Percentiles rank a stretch among this genome's conserved stretches.
Conservation (phyloP, 2,113 vertebrate species). For the Gulo gulo region DNA sequence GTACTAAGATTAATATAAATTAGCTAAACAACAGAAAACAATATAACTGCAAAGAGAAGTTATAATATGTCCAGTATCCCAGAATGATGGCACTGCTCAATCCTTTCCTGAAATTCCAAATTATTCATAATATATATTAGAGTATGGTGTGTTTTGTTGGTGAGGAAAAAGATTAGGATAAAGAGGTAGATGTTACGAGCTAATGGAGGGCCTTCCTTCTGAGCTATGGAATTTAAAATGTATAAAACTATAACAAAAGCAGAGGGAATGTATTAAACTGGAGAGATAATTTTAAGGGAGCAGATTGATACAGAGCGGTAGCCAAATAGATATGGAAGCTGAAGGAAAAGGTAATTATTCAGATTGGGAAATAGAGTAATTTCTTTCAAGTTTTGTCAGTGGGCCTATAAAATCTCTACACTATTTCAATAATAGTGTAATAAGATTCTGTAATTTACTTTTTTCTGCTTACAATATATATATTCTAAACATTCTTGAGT, state of each 20-base stretch:
- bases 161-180: neutral
- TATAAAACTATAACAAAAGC: neutral
- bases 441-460: neutral
- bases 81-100: rapidly evolving
- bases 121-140: neutral
- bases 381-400: neutral
- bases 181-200: neutral
- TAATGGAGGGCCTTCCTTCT: neutral
- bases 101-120: neutral
- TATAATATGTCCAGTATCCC: neutral
- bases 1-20: neutral
- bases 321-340: neutral
- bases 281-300: neutral
- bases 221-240: neutral
- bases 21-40: neutral
- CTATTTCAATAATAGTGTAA: neutral
- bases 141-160: neutral
- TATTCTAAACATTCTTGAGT: neutral
- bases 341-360: neutral
- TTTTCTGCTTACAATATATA: neutral
- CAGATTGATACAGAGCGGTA: neutral
- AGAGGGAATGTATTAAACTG: neutral
- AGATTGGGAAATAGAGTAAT: neutral
- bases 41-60: neutral
- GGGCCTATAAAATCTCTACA: neutral